Percentiles rank a stretch among this genome's conserved stretches.
Evolutionary conservation across 1,140 invertebrate species (phyloP).

Genomic region (Sinella curviseta): DNA sequence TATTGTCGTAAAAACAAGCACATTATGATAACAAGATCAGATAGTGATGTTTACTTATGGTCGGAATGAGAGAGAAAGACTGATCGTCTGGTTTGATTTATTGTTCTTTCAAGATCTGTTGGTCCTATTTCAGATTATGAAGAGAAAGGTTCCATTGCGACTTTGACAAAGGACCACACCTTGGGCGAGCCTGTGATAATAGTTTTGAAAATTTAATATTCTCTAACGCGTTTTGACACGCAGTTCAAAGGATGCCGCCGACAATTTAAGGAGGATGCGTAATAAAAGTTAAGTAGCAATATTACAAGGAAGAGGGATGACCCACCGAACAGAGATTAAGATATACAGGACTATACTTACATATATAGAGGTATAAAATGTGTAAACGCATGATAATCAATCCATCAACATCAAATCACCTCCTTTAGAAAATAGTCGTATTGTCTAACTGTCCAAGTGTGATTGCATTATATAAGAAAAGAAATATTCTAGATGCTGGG

Average conservation of each 20-base stretch:
- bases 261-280: background rate
- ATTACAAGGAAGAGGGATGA: slow-evolving; percentile 23
- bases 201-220: slow-evolving; percentile 25
- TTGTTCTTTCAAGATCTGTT: background rate
- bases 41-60: background rate
- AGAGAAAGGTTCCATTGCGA: background rate
- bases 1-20: background rate
- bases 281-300: slow-evolving; percentile 2
- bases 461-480: no score
- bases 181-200: slow-evolving; percentile 24
- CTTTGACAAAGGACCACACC: slow-evolving; percentile 25
- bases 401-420: background rate
- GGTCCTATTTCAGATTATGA: background rate
- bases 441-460: no score
- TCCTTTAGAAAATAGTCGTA: no score
- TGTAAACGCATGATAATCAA: background rate
- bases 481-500: no score
- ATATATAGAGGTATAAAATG: no score
- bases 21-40: background rate
- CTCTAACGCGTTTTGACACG: slow-evolving; percentile 9
- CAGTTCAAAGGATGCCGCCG: background rate
- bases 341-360: no score
- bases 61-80: background rate
- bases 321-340: slow-evolving; percentile 5
- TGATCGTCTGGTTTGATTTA: background rate